Base-by-base conservation (phyloP, 2,888 invertebrate species). In the Sinopyrophorus schimmeli region DNA sequence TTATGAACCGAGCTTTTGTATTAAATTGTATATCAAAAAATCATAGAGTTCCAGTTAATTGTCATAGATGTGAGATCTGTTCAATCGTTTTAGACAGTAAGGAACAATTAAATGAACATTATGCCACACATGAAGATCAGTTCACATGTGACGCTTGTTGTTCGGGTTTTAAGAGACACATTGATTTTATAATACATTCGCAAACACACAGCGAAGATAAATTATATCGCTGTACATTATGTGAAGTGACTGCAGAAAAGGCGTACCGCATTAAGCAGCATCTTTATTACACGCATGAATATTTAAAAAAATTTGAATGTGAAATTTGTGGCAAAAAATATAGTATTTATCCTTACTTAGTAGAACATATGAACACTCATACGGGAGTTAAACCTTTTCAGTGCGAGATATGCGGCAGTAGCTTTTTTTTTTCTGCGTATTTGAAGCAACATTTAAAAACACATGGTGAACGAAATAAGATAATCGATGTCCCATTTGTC, bases 11-110 rank as follows among this genome's bases (percentile, higher is more conserved):
- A n/a, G n/a, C n/a, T n/a, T n/a, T n/a, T n/a, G n/a, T n/a, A n/a
- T n/a, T n/a, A n/a, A n/a, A n/a, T n/a, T n/a, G n/a, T n/a, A n/a
- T n/a, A n/a, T n/a, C n/a, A n/a, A n/a, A n/a, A n/a, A n/a, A n/a
- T n/a, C n/a, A n/a, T n/a, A n/a, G n/a, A n/a, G n/a, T n/a, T n/a
- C n/a, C n/a, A n/a, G n/a, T n/a, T n/a, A n/a, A n/a, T n/a, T n/a
- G n/a, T n/a, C 10, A 32, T 24, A 10, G 15, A 17, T 53, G 53
- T 16, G 48, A 53, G 14, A 38, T 53, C 7, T 53, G 53, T 23
- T 17, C 15, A 11, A 3, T 15, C 2, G n/a, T 9, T 2, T 41
- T 41, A 10, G 10, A 27, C 1, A 46, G 26, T 1, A 27, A 23
- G 2, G n/a, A 3, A 15, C 12, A 16, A 7, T 1, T 46, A 1